These are phyloP conservation scores for Ceuthmochares aereus DNA, from an alignment of 2,113 vertebrate genomes.

Conservation along the genomic window DNA sequence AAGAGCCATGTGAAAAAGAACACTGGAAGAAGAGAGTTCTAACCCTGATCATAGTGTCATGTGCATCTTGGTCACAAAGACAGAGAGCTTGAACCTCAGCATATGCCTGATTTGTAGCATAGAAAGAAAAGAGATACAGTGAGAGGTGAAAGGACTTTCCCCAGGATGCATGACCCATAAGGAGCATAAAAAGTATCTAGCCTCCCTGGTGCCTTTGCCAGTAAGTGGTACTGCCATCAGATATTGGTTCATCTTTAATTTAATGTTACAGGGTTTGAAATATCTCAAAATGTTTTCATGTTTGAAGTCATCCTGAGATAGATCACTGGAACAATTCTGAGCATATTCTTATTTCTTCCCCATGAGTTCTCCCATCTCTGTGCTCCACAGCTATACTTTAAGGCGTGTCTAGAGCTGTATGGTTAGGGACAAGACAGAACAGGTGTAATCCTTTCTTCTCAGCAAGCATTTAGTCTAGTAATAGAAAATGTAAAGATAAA, in stretches of 20 bases:
- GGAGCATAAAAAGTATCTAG: neutral
- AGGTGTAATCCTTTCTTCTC: neutral
- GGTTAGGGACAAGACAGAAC: neutral
- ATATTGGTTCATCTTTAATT: neutral
- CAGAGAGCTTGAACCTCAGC: neutral
- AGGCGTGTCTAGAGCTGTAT: neutral
- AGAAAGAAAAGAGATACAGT: neutral
- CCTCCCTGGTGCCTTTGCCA: neutral
- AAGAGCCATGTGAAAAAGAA: neutral
- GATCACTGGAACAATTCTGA: neutral
- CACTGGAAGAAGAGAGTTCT: neutral
- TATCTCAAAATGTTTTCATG: neutral
- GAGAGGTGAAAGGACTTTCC: neutral
- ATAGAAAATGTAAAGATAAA: neutral
- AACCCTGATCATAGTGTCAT: neutral
- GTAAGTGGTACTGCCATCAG: neutral
- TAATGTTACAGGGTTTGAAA: neutral
- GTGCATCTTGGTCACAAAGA: neutral
- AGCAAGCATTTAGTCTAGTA: neutral
- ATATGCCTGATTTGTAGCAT: neutral
- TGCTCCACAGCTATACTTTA: neutral
- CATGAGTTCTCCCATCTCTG: neutral
- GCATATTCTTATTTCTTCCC: neutral
- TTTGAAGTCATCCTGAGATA: neutral
- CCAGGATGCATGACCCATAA: rapidly evolving